Base-by-base conservation (phyloP, 2,113 vertebrate genomes). In the Globicephala melas region DNA sequence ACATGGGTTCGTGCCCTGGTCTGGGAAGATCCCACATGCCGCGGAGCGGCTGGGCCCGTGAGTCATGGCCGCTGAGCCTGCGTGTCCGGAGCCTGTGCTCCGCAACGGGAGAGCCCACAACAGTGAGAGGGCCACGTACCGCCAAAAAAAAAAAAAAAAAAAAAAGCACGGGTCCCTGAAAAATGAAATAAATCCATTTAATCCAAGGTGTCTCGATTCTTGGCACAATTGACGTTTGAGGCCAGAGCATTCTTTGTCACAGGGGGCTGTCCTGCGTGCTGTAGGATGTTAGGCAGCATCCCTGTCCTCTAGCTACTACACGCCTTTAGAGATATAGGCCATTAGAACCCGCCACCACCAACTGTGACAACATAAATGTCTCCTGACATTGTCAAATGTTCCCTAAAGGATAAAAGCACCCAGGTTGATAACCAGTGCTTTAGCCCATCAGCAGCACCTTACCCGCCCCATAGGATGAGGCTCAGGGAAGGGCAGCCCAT, bases 151-250 rank as follows among this genome's bases (percentile, higher is more conserved):
- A 44, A 44, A 44, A 44, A 44, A 44, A 44, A 71, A 86, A 79
- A 79, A 95, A 96, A 80, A 50, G 14, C 14, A 14, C 7, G 3
- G 17, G 15, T 84, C 62, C 50, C 50, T 91, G 50, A 96, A 81
- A 88, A 96, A 67, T 47, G 47, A 94, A 97, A 79, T 41, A 65
- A 92, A 68, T 60, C 6, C 14, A 6, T 68, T 89, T 91, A 67
- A 82, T 25, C 21, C 36, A 73, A 14, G 12, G 8, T n/a, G 71
- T 83, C 71, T 74, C 65, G 28, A 18, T 53, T 17, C 67, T 38
- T 60, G 44, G 44, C 20, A 55, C 5, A 84, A 41, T 0, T 68
- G 67, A 50, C 50, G 62, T 65, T 15, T 15, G 62, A 31, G 41
- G 17, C 23, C n/a, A n/a, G 41, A 21, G 47, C 33, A 20, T 28